A percentile compares a stretch with the other conserved stretches of the same genome.
phyloP scores from a whole-genome alignment of 2,113 vertebrate species.

The Progne subis region DNA sequence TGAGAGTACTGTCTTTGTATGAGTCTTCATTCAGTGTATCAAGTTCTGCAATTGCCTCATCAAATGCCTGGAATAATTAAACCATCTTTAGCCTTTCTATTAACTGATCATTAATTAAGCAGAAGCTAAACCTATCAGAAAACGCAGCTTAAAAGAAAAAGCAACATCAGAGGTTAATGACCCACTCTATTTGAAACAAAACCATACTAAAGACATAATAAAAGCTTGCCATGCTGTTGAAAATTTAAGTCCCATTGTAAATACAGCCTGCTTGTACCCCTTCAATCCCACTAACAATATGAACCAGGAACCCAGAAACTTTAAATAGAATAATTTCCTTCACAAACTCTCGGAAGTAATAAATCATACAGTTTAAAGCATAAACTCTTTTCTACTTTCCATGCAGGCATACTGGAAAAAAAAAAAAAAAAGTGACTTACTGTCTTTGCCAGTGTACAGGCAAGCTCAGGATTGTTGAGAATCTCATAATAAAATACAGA shows the following conservation, averaged over 20 bases:
- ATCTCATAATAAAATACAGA: slow-evolving; percentile 99
- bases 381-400: background rate
- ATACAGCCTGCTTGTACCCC: background rate
- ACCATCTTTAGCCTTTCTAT: background rate
- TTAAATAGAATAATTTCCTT: background rate
- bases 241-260: background rate
- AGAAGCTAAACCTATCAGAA: background rate
- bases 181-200: background rate
- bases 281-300: background rate
- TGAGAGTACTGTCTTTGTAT: slow-evolving; percentile 99
- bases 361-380: background rate
- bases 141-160: background rate
- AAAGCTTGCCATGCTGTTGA: background rate
- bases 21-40: slow-evolving; percentile 95
- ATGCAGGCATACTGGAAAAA: background rate
- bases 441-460: slow-evolving; percentile 91
- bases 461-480: slow-evolving; percentile 90
- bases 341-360: background rate
- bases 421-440: slow-evolving; percentile 66
- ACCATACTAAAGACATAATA: background rate
- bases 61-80: slow-evolving; percentile 85
- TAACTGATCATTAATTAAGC: background rate
- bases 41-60: slow-evolving; percentile 93
- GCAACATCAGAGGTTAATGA: background rate
- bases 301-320: background rate